Conservation (phyloP, 2,113 vertebrate genomes). For the Phasianus colchicus region DNA sequence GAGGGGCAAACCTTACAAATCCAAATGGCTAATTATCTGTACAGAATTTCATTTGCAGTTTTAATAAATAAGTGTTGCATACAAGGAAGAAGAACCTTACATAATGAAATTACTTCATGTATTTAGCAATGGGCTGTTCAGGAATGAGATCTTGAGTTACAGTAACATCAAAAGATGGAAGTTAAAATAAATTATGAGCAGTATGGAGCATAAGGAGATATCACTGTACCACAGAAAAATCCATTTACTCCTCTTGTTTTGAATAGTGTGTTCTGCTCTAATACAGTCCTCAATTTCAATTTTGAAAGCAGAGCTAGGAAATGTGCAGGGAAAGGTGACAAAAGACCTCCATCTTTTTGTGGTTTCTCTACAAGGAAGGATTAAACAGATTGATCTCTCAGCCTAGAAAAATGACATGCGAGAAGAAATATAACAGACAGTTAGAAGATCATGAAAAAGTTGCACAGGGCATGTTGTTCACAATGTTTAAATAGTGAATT, state of each 20-base stretch:
- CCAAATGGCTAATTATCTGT: neutral
- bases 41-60: neutral
- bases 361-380: neutral
- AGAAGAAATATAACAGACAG: neutral
- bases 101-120: neutral
- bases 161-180: neutral
- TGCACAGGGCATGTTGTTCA: neutral
- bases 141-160: neutral
- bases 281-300: neutral
- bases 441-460: neutral
- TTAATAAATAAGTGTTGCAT: neutral
- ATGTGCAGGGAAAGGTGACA: neutral
- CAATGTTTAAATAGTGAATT: conserved; percentile 4
- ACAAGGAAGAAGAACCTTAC: neutral
- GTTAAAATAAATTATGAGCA: neutral
- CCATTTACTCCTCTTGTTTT: neutral
- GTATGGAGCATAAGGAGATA: neutral
- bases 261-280: neutral
- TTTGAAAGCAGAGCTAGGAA: neutral
- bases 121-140: neutral
- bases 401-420: neutral
- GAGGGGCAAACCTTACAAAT: neutral
- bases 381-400: neutral
- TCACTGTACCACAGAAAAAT: neutral
- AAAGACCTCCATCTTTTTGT: conserved; percentile 8